Percentiles rank a stretch among this genome's conserved stretches.
Evolutionary conservation across 2,113 vertebrate genomes (phyloP).

Genomic region (Neodontobutis hainanensis): DNA sequence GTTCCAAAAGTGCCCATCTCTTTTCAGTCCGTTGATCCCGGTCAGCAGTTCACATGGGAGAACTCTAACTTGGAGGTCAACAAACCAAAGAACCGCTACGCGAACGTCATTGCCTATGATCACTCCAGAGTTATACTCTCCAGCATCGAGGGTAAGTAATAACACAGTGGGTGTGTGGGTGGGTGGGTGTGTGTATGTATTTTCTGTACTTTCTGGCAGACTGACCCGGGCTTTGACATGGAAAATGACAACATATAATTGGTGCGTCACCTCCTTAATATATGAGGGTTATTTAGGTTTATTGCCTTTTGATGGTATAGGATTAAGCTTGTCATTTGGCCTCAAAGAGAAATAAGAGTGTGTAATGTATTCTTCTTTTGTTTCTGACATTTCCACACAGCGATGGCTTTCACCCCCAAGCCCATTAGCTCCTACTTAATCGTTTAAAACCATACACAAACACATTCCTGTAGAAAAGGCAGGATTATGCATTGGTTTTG

Average conservation of each 20-base stretch:
- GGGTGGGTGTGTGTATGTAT: slow-evolving; percentile 10
- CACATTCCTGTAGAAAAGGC: background rate
- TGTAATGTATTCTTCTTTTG: slow-evolving; percentile 9
- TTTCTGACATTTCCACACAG: slow-evolving; percentile 7
- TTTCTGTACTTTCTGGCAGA: slow-evolving; percentile 9
- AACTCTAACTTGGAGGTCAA: slow-evolving; percentile 98
- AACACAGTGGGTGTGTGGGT: slow-evolving; percentile 9
- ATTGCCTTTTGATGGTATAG: slow-evolving; percentile 16
- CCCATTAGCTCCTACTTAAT: slow-evolving; percentile 6
- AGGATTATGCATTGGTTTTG: background rate
- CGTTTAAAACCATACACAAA: background rate
- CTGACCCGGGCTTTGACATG: background rate
- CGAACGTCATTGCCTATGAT: slow-evolving; percentile 97
- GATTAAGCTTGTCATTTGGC: slow-evolving; percentile 1
- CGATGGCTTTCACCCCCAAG: slow-evolving; percentile 1
- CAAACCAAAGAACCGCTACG: slow-evolving; percentile 99
- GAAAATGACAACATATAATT: slow-evolving; percentile 7
- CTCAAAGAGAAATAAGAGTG: slow-evolving; percentile 1
- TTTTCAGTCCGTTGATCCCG: slow-evolving; percentile 93
- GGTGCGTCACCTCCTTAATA: slow-evolving; percentile 5
- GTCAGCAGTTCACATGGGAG: slow-evolving; percentile 99
- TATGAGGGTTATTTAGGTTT: slow-evolving; percentile 16
- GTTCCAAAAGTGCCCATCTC: slow-evolving; percentile 25
- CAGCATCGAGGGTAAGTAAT: slow-evolving; percentile 91
- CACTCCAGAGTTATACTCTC: slow-evolving; percentile 95